phyloP scores from a whole-genome alignment of 1,140 invertebrate genomes.

The Cherax destructor region DNA sequence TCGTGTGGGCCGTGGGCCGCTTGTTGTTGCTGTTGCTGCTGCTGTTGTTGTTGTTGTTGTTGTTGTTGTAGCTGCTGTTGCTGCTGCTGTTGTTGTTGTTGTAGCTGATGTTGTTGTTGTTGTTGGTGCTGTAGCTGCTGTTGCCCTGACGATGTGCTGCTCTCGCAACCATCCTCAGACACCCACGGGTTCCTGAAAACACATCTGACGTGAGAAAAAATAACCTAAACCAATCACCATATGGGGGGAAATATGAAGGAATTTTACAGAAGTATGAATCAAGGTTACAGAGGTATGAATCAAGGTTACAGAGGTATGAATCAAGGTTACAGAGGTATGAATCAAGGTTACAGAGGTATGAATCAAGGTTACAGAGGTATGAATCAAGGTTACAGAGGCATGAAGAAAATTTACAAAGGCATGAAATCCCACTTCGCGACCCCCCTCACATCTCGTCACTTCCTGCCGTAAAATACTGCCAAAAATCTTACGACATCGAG shows the following conservation, averaged over 20 bases:
- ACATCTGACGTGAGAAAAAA: background rate
- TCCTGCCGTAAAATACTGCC: too few relatives aligned
- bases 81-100: slow-evolving; percentile 20
- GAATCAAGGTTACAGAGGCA: too few relatives aligned
- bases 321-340: too few relatives aligned
- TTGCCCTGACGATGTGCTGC: slow-evolving; percentile 49
- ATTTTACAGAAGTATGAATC: background rate
- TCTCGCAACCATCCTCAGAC: slow-evolving; percentile 50
- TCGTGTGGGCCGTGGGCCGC: slow-evolving; percentile 9
- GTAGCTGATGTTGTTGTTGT: too few relatives aligned
- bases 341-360: too few relatives aligned
- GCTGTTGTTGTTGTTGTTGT: slow-evolving; percentile 26
- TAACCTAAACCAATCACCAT: background rate
- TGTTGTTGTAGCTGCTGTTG: slow-evolving; percentile 4
- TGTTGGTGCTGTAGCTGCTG: slow-evolving; percentile 38
- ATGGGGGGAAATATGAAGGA: background rate
- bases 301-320: too few relatives aligned
- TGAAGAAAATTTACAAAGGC: too few relatives aligned
- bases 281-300: background rate
- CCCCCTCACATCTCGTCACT: too few relatives aligned
- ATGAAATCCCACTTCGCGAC: too few relatives aligned
- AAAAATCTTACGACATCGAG: too few relatives aligned
- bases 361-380: too few relatives aligned
- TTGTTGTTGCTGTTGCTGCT: too few relatives aligned
- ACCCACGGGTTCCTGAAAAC: slow-evolving; percentile 51